Evolutionary conservation across 2,113 vertebrate genomes (phyloP), one percentile per base, ranked within the genome.

Genomic region (Butorides virescens): DNA sequence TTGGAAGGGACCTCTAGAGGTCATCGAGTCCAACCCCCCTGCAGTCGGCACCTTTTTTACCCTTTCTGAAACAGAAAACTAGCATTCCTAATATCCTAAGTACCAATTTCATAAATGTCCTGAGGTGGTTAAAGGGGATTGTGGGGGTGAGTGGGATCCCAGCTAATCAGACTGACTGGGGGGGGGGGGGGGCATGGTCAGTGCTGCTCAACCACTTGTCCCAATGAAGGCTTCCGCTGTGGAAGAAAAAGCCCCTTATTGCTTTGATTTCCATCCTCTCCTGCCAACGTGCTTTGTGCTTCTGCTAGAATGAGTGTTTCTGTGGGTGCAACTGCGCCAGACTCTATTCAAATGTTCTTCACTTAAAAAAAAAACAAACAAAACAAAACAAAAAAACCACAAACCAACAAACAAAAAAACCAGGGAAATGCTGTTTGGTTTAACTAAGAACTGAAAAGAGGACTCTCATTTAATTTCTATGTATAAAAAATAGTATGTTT

Each of bases 171-270:
- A 37, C 32, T 36, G 53, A 7, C 44, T 4, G 52, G 34, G 65
- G 44, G 59, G 47, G 21, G n/a, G n/a, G n/a, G n/a, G n/a, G n/a
- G n/a, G n/a, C n/a, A n/a, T n/a, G 59, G 8, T 8, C 83, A 72
- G 72, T 39, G n/a, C 61, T 78, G 55, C 47, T 55, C 29, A 36
- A 7, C 5, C 19, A 6, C 46, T 77, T 32, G 34, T 4, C 39
- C 53, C 20, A 29, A 12, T 3, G 42, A 63, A 42, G 67, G n/a
- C 61, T 92, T 47, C 55, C 5, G 4, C 22, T 0, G 0, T 8
- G 32, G 21, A 34, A 67, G n/a, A 52, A 70, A 70, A 86, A 91
- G 5, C 4, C 0, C 9, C 8, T 42, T 73, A 68, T 25, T 61
- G 46, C 52, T 88, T 36, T 36, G 49, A 32, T 72, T 86, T 59